Base-by-base conservation (phyloP, 2,888 invertebrate genomes). In the Campaea margaritaria region DNA sequence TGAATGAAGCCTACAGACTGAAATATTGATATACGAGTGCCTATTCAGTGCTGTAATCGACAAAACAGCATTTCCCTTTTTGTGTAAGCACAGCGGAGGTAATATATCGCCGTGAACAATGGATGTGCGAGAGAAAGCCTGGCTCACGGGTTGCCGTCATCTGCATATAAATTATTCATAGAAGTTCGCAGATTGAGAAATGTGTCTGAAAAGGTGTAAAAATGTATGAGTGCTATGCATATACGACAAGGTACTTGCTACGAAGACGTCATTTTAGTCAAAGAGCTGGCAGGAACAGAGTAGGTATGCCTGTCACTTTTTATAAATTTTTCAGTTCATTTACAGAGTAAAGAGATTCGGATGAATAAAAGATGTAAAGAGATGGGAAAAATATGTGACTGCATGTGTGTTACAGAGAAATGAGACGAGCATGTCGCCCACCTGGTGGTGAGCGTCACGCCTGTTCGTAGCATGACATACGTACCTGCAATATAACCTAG, bases 51-150 rank as follows among this genome's bases (percentile, higher is more conserved):
- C 12, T 21, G 27, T 52, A 53, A 45, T 53, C 28, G 53, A 45
- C 28, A 45, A 38, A 21, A 46, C 39, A 46, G 39, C 34, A 52
- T 48, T 43, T 31, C 34, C 56, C 42, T 27, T 46, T 38, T 45
- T 43, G 44, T 45, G 8, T 34, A 14, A 12, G 21, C 47, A 60
- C 44, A 21, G 44, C 5, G 13, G 0, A 10, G 27, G 45, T 31
- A 45, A 45, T 44, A 44, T 44, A 38, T 44, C n/a, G 10, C 5
- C 11, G 12, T 44, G 21, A 55, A 52, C 52, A 50, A 28, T 31
- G 28, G 42, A 13, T 14, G 49, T 27, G 41, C 15, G 15, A 8
- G 46, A 31, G 28, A 14, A 28, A 45, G 45, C 31, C 11, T 47
- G 16, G 46, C 12, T 5, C 15, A 7, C 12, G 13, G 36, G 34